Evolutionary conservation across 2,797 vertebrate species (phyloP).

Genomic region (Mustela erminea): DNA sequence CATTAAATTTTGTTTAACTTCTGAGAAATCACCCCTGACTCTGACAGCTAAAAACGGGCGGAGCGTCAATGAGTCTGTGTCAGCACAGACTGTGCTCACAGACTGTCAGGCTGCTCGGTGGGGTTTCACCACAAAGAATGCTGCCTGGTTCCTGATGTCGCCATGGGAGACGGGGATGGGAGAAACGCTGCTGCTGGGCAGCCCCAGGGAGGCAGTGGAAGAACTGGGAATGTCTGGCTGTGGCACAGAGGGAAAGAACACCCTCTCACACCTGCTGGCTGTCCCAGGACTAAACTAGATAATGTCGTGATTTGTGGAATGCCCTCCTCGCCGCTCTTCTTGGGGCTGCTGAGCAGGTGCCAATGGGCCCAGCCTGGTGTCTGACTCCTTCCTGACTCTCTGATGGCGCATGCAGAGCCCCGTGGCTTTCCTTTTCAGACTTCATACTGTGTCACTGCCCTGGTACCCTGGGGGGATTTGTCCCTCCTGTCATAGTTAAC

Average conservation of each 20-base stretch:
- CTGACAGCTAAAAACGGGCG: background rate
- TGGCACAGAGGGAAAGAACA: background rate
- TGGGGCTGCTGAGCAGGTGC: background rate
- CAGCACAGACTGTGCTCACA: background rate
- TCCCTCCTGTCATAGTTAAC: background rate
- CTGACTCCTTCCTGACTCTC: background rate
- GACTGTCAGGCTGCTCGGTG: conserved; percentile 31
- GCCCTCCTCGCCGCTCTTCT: background rate
- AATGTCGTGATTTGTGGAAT: background rate
- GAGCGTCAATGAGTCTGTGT: conserved; percentile 69
- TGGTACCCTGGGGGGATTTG: background rate
- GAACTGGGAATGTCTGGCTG: background rate
- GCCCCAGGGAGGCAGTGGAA: background rate
- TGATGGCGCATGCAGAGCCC: background rate
- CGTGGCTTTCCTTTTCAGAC: background rate
- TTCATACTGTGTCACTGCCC: background rate
- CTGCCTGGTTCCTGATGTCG: accelerated
- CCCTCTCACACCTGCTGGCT: background rate
- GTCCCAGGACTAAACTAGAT: background rate
- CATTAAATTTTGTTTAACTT: background rate
- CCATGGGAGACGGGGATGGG: background rate
- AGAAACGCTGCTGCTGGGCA: background rate
- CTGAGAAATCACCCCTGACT: background rate
- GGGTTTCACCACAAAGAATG: background rate
- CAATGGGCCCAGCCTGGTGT: no score